Conservation (phyloP, 2,888 invertebrate genomes). For the Tenthredo livida region DNA sequence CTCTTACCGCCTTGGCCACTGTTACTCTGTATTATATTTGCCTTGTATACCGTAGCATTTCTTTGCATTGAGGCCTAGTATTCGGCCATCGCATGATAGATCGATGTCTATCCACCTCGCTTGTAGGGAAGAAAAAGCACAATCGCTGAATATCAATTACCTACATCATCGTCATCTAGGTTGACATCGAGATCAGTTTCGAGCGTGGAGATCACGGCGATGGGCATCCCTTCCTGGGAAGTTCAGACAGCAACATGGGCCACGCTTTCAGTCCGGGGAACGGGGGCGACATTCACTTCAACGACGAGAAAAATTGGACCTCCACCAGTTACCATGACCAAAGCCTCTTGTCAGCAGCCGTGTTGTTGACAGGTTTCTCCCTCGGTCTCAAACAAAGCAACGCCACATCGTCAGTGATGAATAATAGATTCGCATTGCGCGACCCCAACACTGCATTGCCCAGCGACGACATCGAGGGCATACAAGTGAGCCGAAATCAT, state of each 20-base stretch:
- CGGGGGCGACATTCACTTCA: not conserved
- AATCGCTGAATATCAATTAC: not conserved
- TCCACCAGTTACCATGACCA: too few species aligned
- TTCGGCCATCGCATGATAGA: not conserved
- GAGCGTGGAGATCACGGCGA: not conserved
- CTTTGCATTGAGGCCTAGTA: not conserved
- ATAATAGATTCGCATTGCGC: not conserved
- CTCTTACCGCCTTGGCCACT: too few species aligned
- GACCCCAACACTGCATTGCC: not conserved
- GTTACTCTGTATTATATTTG: too few species aligned
- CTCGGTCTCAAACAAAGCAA: not conserved
- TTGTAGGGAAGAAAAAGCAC: not conserved
- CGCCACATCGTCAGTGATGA: not conserved
- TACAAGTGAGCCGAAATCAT: not conserved
- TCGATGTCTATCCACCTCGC: not conserved
- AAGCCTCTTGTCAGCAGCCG: not conserved
- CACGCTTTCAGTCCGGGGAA: accelerated
- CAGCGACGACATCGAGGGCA: not conserved
- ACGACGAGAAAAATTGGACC: not conserved
- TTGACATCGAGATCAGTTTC: constrained; percentile 71
- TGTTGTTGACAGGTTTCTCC: not conserved
- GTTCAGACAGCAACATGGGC: not conserved
- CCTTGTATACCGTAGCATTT: too few species aligned
- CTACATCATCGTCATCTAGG: constrained; percentile 53
- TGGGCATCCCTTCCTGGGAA: not conserved